Conservation (phyloP, 2,797 vertebrate genomes). For the Heteromormyrus szaboi region DNA sequence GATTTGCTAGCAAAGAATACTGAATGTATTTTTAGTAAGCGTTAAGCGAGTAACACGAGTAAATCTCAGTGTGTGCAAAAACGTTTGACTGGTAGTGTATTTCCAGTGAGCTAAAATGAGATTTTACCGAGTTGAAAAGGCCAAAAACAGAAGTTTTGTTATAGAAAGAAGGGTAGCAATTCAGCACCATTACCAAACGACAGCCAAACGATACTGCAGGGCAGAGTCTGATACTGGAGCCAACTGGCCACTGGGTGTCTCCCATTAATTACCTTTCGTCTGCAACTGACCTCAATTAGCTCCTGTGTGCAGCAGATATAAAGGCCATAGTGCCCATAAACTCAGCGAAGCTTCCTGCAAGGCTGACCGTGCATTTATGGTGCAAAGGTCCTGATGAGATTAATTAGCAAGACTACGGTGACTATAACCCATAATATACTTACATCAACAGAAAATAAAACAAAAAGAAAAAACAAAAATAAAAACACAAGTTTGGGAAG, state of each 20-base stretch:
- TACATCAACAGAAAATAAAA: not conserved
- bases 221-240: not conserved
- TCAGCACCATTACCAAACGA: slow-evolving; percentile 29
- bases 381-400: not conserved
- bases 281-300: slow-evolving; percentile 19
- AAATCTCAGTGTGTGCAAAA: not conserved
- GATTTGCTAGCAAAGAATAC: not conserved
- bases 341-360: not conserved
- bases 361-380: not conserved
- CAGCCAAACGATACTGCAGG: not conserved
- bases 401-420: not conserved
- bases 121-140: not conserved
- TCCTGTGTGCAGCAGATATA: not conserved
- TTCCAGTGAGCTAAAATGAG: not conserved
- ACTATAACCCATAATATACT: not conserved
- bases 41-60: not conserved
- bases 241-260: not conserved
- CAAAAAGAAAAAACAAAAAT: not conserved
- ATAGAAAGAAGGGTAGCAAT: not conserved
- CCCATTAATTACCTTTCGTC: slow-evolving; percentile 13
- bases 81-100: not conserved
- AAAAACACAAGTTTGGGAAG: not conserved
- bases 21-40: not conserved
- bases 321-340: not conserved
- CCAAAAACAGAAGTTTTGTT: not conserved